phyloP scores from a whole-genome alignment of 2,113 vertebrate species.

The Amazona guildingii region DNA sequence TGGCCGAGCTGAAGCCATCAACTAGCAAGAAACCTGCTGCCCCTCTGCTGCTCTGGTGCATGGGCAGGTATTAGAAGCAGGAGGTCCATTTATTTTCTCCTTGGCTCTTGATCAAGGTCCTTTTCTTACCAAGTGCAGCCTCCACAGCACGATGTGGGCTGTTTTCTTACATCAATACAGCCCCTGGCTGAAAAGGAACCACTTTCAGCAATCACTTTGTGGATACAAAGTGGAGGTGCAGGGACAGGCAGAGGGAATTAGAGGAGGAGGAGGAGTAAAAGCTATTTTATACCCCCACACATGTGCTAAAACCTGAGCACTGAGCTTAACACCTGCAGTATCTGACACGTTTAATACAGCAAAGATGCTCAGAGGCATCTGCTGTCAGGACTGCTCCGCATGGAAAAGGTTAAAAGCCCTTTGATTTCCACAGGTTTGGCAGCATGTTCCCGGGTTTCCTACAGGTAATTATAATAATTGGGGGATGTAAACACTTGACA shows the following conservation, averaged over 20 bases:
- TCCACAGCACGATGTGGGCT: not conserved
- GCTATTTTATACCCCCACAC: not conserved
- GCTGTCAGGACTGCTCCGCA: not conserved
- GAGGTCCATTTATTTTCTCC: not conserved
- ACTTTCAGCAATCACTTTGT: not conserved
- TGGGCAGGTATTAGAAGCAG: not conserved
- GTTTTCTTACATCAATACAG: not conserved
- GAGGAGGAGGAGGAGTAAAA: not conserved
- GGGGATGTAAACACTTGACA: conserved; percentile 14
- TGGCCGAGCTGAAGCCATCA: not conserved
- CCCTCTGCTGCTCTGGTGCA: fast-evolving
- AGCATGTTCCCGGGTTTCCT: not conserved
- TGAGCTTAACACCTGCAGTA: not conserved
- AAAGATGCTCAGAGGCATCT: not conserved
- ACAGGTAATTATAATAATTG: conserved; percentile 56
- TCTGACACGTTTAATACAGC: not conserved
- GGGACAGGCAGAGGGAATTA: not conserved
- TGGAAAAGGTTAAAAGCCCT: conserved; percentile 22
- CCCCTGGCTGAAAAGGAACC: not conserved
- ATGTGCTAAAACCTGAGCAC: not conserved
- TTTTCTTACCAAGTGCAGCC: not conserved
- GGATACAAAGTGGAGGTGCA: not conserved
- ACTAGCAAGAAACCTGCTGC: not conserved
- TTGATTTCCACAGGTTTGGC: not conserved
- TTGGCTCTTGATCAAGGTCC: not conserved